phyloP scores from a whole-genome alignment of 2,888 invertebrate species.

The Tinea trinotella region DNA sequence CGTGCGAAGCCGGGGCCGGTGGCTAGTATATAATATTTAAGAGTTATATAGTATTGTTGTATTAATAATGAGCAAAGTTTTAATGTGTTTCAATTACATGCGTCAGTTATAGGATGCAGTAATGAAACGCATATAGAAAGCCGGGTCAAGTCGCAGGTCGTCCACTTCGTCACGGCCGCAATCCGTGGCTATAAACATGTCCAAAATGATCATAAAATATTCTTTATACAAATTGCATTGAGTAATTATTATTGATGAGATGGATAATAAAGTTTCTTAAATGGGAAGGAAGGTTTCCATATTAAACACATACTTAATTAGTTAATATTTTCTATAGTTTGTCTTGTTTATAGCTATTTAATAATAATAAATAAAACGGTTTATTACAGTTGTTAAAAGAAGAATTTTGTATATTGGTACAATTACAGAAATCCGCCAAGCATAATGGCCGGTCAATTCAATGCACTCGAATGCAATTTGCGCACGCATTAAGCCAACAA shows the following conservation, averaged over 20 bases:
- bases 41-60: no score
- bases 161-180: slow-evolving; percentile 5
- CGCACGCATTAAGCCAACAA: slow-evolving; percentile 39
- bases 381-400: no score
- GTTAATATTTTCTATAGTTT: no score
- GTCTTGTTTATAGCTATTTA: no score
- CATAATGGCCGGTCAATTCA: slow-evolving; percentile 1
- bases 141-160: slow-evolving; percentile 12
- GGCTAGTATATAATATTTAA: no score
- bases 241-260: background rate
- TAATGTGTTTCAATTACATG: slow-evolving; percentile 7
- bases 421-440: background rate
- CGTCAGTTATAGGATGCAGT: slow-evolving; percentile 1
- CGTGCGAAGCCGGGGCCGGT: no score
- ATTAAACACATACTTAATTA: no score
- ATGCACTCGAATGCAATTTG: slow-evolving; percentile 33
- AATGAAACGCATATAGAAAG: slow-evolving; percentile 13
- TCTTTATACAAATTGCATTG: slow-evolving; percentile 10
- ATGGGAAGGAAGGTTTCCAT: background rate
- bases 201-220: slow-evolving; percentile 7
- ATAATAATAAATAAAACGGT: no score
- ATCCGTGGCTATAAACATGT: slow-evolving; percentile 1
- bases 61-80: no score
- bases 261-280: background rate
- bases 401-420: no score